These are phyloP conservation scores for Orientallactaga bullata DNA, from an alignment of 2,113 vertebrate genomes.

Conservation along the genomic window DNA sequence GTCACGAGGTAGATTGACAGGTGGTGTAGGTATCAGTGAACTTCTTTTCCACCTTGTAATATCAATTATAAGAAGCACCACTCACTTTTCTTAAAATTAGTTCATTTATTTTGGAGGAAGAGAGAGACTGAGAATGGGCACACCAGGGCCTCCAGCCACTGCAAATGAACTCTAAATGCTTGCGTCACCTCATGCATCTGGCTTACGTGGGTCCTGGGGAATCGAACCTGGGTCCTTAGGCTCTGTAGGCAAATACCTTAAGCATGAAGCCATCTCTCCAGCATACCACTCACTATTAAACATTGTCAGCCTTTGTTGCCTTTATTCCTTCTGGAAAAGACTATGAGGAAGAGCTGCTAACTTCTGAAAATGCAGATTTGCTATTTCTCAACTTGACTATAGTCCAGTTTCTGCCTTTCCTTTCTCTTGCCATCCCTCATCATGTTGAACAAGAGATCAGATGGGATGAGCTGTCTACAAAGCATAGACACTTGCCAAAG, in stretches of 20 bases:
- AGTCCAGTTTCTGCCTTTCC: not conserved
- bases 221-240: no score
- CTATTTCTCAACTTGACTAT: not conserved
- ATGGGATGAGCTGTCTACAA: not conserved
- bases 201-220: no score
- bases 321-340: constrained; percentile 12
- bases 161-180: no score
- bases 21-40: not conserved
- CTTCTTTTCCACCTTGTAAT: not conserved
- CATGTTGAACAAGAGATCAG: not conserved
- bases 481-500: not conserved
- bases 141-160: no score
- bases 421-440: not conserved
- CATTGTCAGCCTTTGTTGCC: not conserved
- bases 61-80: not conserved
- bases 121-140: no score
- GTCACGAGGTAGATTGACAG: not conserved
- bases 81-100: not conserved
- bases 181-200: no score
- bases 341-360: not conserved
- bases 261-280: no score
- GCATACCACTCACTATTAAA: not conserved
- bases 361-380: not conserved
- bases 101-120: no score
- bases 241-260: no score